Conservation (phyloP, 2,113 vertebrate genomes). For the Hippoglossus stenolepis region DNA sequence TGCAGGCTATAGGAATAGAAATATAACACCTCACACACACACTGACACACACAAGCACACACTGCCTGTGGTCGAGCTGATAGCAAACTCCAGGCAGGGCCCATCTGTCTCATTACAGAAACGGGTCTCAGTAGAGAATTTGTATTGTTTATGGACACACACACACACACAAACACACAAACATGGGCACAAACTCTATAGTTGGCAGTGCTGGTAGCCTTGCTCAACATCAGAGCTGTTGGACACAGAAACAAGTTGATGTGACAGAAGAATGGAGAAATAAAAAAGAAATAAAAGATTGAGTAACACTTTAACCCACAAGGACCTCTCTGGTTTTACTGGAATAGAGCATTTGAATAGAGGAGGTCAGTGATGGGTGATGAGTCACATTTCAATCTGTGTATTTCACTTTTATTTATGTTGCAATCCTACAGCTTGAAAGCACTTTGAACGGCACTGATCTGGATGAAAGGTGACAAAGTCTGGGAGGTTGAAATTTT, state of each 20-base stretch:
- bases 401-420: too few species aligned
- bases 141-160: conserved; percentile 67
- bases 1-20: conserved; percentile 71
- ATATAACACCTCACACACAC: conserved; percentile 57
- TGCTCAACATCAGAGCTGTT: conserved; percentile 58
- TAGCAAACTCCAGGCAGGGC: conserved; percentile 69
- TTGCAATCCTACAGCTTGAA: background rate
- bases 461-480: background rate
- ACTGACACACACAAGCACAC: conserved; percentile 33
- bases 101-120: conserved; percentile 78
- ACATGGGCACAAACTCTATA: conserved; percentile 38
- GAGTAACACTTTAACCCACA: conserved; percentile 38
- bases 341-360: conserved; percentile 12
- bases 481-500: too few species aligned
- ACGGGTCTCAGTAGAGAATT: conserved; percentile 67
- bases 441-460: background rate
- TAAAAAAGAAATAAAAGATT: conserved; percentile 15
- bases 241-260: conserved; percentile 44
- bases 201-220: conserved; percentile 44
- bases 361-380: background rate
- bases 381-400: conserved; percentile 9
- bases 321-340: conserved; percentile 26
- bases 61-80: conserved; percentile 68
- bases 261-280: conserved; percentile 49
- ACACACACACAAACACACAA: conserved; percentile 19